Evolutionary conservation across 64 coral and sea anemone species (phyloP), one percentile per base, ranked within the genome.

Genomic region (Stichodactyla mertensii): DNA sequence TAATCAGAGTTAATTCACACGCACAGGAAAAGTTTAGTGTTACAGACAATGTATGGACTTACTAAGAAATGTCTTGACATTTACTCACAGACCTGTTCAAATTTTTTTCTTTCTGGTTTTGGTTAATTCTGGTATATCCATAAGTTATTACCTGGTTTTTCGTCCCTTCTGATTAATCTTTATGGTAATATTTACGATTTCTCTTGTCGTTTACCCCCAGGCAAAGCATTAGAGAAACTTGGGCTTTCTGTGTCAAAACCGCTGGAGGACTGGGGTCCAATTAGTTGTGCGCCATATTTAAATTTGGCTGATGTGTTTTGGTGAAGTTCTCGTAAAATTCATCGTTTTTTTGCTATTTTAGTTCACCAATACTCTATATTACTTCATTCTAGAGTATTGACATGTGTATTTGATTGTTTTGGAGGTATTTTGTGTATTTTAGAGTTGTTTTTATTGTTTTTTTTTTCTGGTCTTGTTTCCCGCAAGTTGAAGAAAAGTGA

Each of bases 261-360:
- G 62, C 36, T n/a, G 16, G 15, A 79, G 31, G 77, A 79, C 77
- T 79, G 77, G 77, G 77, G 24, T 26, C 16, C 2, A 79, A 14
- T 51, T 79, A 28, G 51, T 79, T 51, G 28, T 79, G 77, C 77
- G 77, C 77, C 77, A 79, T 79, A 79, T 79, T 79, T 52, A 79
- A 79, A 79, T 79, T 66, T 66, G 62, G 9, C 19, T n/a, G 7
- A 6, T 0, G 10, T 66, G 62, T 66, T 22, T 66, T n/a, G 62
- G 62, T 66, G 62, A 66, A 66, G 62, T 23, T 66, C 18, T 5
- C 12, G 20, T 14, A 22, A n/a, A 66, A 66, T 6, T 66, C 19
- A n/a, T 13, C 62, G 6, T 9, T 66, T n/a, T 66, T 66, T 6
- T 20, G 62, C 19, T n/a, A 66, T 66, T 66, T 66, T 66, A n/a